These are phyloP conservation scores for Diachrysia chrysitis DNA, from an alignment of 2,888 invertebrate species.

Conservation along the genomic window DNA sequence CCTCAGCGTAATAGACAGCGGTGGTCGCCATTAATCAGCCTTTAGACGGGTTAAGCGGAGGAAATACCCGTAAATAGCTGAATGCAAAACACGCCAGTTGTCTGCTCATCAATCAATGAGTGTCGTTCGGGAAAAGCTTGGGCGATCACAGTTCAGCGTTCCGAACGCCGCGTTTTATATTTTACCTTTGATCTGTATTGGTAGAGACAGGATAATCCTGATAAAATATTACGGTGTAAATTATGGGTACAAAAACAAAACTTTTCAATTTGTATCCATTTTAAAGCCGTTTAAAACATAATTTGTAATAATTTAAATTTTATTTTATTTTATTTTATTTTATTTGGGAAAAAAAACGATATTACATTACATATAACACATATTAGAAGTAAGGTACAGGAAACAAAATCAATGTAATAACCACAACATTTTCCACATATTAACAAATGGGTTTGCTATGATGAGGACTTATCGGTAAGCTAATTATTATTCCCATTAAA, in stretches of 20 bases:
- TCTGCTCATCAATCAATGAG: constrained; percentile 86
- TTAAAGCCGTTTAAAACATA: background rate
- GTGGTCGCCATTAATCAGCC: constrained; percentile 83
- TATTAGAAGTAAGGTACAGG: no score
- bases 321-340: no score
- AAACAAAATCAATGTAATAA: no score
- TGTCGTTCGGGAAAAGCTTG: constrained; percentile 59
- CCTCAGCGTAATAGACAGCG: constrained; percentile 73
- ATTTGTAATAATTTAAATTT: constrained; percentile 4
- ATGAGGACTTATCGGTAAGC: no score
- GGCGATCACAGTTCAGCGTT: constrained; percentile 41
- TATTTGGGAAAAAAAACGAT: no score
- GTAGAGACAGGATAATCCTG: constrained; percentile 34
- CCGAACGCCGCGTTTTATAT: constrained; percentile 55
- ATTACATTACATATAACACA: no score
- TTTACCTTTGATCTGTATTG: constrained; percentile 32
- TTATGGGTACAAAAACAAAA: constrained; percentile 7
- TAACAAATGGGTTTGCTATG: no score
- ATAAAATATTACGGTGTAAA: constrained; percentile 26
- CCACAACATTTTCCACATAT: no score
- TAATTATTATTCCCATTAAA: no score
- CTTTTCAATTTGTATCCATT: background rate
- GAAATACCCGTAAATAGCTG: constrained; percentile 88
- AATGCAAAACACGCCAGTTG: constrained; percentile 88
- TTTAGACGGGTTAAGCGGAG: constrained; percentile 86